phyloP scores from a whole-genome alignment of 2,888 invertebrate species.

The Aleiodes leptofemur region DNA sequence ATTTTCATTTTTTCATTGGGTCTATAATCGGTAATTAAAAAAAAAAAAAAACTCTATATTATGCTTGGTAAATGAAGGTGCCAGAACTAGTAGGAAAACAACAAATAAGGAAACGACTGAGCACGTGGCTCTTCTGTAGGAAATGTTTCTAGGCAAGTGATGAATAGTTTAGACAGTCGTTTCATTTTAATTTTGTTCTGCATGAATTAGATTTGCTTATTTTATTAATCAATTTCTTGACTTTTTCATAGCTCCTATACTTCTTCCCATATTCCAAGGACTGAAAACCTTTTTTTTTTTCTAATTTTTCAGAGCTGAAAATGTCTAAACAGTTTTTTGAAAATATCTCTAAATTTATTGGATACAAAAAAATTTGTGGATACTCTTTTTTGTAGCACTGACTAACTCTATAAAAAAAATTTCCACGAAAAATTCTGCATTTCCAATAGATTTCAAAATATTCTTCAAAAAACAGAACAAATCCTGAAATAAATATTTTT shows the following conservation, averaged over 20 bases:
- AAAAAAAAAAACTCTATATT: not conserved
- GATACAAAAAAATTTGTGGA: too few relatives aligned
- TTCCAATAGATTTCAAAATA: too few relatives aligned
- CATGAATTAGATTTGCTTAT: not conserved
- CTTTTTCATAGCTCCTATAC: not conserved
- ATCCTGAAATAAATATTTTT: too few relatives aligned
- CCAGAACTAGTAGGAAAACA: slow-evolving; percentile 66
- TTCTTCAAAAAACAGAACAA: too few relatives aligned
- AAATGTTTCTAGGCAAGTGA: slow-evolving; percentile 72
- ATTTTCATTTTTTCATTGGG: not conserved
- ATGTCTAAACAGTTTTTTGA: too few relatives aligned
- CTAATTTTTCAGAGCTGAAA: too few relatives aligned
- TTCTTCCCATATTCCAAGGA: too few relatives aligned
- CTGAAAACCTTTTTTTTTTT: too few relatives aligned
- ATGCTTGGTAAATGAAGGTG: slow-evolving; percentile 64
- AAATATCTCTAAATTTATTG: too few relatives aligned
- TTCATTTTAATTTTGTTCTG: slow-evolving; percentile 15
- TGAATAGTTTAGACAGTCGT: slow-evolving; percentile 56
- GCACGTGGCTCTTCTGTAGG: slow-evolving; percentile 71
- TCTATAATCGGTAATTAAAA: slow-evolving; percentile 10
- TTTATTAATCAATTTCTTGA: slow-evolving; percentile 9
- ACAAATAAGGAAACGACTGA: slow-evolving; percentile 68
- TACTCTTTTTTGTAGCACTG: too few relatives aligned
- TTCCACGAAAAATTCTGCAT: too few relatives aligned
- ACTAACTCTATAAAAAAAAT: too few relatives aligned